Evolutionary conservation across 1,140 invertebrate species (phyloP).

Genomic region (Bombus turneri): DNA sequence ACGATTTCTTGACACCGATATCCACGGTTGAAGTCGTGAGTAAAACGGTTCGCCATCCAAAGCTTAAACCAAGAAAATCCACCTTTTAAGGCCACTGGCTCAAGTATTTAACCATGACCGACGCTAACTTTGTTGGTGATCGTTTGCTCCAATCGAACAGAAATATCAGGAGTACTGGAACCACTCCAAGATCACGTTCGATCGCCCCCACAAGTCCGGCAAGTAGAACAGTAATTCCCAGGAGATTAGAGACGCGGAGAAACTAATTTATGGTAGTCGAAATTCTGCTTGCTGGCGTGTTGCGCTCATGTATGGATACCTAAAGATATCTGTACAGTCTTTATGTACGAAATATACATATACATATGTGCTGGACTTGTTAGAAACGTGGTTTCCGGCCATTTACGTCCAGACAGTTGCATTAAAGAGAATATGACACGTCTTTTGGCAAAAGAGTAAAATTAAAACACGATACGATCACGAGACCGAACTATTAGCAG

Average conservation of each 20-base stretch:
- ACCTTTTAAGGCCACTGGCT: constrained; percentile 56
- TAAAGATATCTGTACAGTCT: background rate
- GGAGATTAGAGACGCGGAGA: constrained; percentile 55
- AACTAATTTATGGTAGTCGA: constrained; percentile 65
- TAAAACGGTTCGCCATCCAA: background rate
- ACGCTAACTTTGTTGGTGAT: constrained; percentile 51
- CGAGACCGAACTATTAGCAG: background rate
- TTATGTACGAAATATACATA: background rate
- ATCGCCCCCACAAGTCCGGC: constrained; percentile 54
- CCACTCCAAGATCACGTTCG: constrained; percentile 63
- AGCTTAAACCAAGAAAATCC: constrained; percentile 29
- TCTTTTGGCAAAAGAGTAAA: background rate
- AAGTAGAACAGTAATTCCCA: constrained; percentile 58
- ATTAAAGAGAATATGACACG: background rate
- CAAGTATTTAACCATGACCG: constrained; percentile 55
- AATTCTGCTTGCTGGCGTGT: constrained; percentile 48
- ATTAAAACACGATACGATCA: background rate
- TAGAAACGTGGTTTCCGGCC: background rate
- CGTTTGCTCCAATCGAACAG: constrained; percentile 48
- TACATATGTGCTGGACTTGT: background rate
- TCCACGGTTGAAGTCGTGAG: background rate
- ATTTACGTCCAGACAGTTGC: background rate
- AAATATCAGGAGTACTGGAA: constrained; percentile 46
- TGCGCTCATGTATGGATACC: background rate
- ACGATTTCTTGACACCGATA: constrained; percentile 12